Conservation (phyloP, 2,113 vertebrate species). For the Ranitomeya variabilis region DNA sequence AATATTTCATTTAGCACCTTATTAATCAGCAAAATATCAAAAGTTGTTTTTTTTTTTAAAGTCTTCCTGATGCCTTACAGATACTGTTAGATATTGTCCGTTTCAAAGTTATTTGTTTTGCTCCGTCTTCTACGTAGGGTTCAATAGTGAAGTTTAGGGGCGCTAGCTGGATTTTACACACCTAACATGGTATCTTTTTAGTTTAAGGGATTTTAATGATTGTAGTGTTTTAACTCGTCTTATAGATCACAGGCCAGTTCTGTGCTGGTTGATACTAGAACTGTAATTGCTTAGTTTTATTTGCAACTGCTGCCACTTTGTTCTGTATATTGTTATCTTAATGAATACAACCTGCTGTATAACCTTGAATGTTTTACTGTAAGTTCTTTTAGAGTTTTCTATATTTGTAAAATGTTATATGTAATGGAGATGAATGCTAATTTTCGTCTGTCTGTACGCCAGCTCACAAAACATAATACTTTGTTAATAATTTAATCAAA, state of each 20-base stretch:
- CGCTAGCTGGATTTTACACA: neutral
- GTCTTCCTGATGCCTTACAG: neutral
- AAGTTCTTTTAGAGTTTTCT: conserved; percentile 20
- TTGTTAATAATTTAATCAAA: neutral
- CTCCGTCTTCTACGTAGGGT: neutral
- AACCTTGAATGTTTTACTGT: conserved; percentile 4
- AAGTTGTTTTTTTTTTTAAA: neutral
- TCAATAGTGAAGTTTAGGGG: neutral
- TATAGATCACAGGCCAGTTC: neutral
- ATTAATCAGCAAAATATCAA: neutral
- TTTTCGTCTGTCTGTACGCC: neutral
- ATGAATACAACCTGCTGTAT: conserved; percentile 3
- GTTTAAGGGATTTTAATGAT: neutral
- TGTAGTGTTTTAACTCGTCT: neutral
- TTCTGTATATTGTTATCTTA: neutral
- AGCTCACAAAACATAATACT: neutral
- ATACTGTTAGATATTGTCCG: neutral
- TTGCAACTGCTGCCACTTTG: neutral
- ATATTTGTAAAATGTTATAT: conserved; percentile 22
- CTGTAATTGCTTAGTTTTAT: neutral
- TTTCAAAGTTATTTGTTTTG: neutral
- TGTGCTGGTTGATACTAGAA: neutral
- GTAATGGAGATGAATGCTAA: neutral
- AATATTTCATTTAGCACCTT: conserved; percentile 18
- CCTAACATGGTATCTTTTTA: neutral